A percentile compares a stretch with the other conserved stretches of the same genome.
phyloP scores from a whole-genome alignment of 2,797 vertebrate genomes.

The Megalops cyprinoides region DNA sequence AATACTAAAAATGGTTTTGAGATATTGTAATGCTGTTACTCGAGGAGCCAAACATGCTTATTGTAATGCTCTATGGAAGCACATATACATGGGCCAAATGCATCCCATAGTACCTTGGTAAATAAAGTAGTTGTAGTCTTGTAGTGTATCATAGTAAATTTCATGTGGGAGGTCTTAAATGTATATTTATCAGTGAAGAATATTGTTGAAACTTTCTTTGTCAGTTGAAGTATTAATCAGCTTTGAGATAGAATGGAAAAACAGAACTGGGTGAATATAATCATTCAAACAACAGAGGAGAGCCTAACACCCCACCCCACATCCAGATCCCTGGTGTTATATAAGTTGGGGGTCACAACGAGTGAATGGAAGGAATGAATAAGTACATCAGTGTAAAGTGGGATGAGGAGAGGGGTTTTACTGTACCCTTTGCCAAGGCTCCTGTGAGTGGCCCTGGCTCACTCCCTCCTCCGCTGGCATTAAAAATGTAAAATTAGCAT shows the following conservation, averaged over 20 bases:
- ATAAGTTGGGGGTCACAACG: constrained; percentile 10
- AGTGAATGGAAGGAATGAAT: neutral
- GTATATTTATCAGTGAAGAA: no score
- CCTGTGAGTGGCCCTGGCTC: constrained; percentile 59
- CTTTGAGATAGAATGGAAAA: no score
- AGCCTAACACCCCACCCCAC: constrained; percentile 34
- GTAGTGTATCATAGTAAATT: no score
- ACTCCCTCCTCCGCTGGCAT: constrained; percentile 59
- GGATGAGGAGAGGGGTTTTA: constrained; percentile 68
- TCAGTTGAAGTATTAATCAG: no score
- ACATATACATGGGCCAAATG: neutral
- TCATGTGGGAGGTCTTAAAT: no score
- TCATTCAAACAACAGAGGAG: constrained; percentile 20
- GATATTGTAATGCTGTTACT: neutral
- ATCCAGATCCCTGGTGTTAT: neutral
- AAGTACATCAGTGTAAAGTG: constrained; percentile 42
- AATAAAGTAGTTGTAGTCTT: no score
- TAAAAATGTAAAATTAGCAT: constrained; percentile 82
- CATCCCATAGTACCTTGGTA: neutral
- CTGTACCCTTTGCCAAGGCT: constrained; percentile 59
- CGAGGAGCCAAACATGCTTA: neutral
- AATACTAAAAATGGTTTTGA: no score
- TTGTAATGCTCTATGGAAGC: neutral
- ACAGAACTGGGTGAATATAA: no score
- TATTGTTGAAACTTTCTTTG: no score